phyloP scores from a whole-genome alignment of 2,797 vertebrate genomes.

The Tangara arthus region DNA sequence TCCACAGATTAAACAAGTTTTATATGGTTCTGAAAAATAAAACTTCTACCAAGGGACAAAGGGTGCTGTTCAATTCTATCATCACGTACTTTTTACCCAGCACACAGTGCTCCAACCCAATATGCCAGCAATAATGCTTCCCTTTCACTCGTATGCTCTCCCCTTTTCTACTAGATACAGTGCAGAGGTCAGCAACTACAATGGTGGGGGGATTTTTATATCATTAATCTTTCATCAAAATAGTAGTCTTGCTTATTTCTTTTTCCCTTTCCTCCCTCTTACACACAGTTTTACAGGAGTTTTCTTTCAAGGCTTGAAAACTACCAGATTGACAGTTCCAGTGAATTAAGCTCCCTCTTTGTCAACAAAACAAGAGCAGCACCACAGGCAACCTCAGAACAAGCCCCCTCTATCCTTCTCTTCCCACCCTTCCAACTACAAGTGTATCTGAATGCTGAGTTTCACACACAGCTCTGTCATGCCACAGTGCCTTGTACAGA shows the following conservation, averaged over 20 bases:
- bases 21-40: not conserved
- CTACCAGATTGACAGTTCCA: constrained; percentile 32
- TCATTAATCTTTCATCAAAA: not conserved
- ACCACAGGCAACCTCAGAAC: constrained; percentile 45
- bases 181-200: not conserved
- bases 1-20: not conserved
- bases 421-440: not conserved
- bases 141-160: not conserved
- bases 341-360: constrained; percentile 47
- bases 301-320: constrained; percentile 36
- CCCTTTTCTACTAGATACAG: not conserved
- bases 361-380: constrained; percentile 38
- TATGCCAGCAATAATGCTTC: not conserved
- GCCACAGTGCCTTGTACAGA: not conserved
- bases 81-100: not conserved
- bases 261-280: not conserved
- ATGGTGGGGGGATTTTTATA: not conserved
- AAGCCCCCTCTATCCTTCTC: constrained; percentile 4
- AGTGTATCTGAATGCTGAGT: not conserved
- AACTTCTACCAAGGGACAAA: not conserved
- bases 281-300: not conserved
- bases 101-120: not conserved
- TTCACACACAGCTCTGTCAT: not conserved
- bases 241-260: not conserved
- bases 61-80: not conserved